Conservation (phyloP, 2,888 invertebrate species). For the Polyommatus iphigenia region DNA sequence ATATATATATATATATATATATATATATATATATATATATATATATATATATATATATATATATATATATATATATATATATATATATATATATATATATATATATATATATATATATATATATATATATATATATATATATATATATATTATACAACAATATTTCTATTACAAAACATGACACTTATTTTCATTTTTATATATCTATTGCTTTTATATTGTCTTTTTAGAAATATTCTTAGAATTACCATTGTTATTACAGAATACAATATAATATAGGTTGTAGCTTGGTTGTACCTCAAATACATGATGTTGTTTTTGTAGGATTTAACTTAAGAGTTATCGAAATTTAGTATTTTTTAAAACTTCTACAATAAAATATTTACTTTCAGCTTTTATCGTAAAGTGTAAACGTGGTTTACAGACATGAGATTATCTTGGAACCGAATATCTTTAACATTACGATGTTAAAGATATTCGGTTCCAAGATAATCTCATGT, state of each 20-base stretch:
- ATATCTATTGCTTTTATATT: conserved; percentile 29
- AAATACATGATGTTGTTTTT: not conserved
- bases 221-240: conserved; percentile 14
- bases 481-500: not conserved
- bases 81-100: too few relatives aligned
- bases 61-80: too few relatives aligned
- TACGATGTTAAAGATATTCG: not conserved
- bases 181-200: conserved; percentile 1
- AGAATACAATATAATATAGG: not conserved
- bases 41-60: too few relatives aligned
- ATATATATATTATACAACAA: not conserved
- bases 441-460: not conserved
- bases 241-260: not conserved
- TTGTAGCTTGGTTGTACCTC: not conserved
- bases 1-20: too few relatives aligned
- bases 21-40: too few relatives aligned
- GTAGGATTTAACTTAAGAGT: not conserved
- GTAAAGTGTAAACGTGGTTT: not conserved
- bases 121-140: too few relatives aligned
- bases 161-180: not conserved
- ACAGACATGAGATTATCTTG: not conserved
- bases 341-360: too few relatives aligned
- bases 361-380: not conserved
- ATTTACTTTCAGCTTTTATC: not conserved
- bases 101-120: too few relatives aligned